Percentiles rank a stretch among this genome's conserved stretches.
phyloP scores from a whole-genome alignment of 1,140 invertebrate genomes.

The Lutraria rhynchaena region DNA sequence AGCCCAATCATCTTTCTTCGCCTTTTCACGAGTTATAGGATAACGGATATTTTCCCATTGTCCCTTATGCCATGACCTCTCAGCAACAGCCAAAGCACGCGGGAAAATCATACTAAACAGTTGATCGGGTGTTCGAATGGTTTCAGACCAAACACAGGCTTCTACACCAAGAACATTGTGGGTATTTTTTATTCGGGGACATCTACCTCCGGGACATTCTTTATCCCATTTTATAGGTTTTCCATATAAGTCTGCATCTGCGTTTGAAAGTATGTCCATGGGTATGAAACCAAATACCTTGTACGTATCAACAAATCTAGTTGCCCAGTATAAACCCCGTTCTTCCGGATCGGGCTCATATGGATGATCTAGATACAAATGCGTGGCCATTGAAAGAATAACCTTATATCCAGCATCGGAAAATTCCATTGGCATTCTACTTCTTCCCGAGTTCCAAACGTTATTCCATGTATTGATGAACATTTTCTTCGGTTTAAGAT shows the following conservation, averaged over 20 bases:
- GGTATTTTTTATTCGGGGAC: slow-evolving; percentile 59
- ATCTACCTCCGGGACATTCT: slow-evolving; percentile 57
- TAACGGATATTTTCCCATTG: slow-evolving; percentile 70
- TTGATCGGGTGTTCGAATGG: slow-evolving; percentile 67
- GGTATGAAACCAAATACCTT: slow-evolving; percentile 71
- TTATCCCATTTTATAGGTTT: slow-evolving; percentile 43
- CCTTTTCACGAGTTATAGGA: background rate
- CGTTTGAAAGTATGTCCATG: slow-evolving; percentile 67
- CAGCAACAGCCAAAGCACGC: slow-evolving; percentile 75
- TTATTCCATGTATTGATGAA: slow-evolving; percentile 65
- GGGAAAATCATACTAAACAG: slow-evolving; percentile 75
- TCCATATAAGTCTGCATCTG: slow-evolving; percentile 58
- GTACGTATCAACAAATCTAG: slow-evolving; percentile 68
- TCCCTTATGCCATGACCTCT: slow-evolving; percentile 78
- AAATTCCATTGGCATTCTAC: slow-evolving; percentile 58
- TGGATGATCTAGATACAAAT: slow-evolving; percentile 76
- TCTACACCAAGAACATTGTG: slow-evolving; percentile 74
- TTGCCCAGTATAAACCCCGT: slow-evolving; percentile 74
- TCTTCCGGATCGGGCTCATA: slow-evolving; percentile 76
- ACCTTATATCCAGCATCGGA: slow-evolving; percentile 69
- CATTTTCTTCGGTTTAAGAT: slow-evolving; percentile 43
- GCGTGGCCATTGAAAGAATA: slow-evolving; percentile 73
- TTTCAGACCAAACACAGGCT: slow-evolving; percentile 75
- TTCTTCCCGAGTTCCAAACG: slow-evolving; percentile 65
- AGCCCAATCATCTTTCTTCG: slow-evolving; percentile 71